Conservation (phyloP, 2,113 vertebrate species). For the Gracilinanus agilis region DNA sequence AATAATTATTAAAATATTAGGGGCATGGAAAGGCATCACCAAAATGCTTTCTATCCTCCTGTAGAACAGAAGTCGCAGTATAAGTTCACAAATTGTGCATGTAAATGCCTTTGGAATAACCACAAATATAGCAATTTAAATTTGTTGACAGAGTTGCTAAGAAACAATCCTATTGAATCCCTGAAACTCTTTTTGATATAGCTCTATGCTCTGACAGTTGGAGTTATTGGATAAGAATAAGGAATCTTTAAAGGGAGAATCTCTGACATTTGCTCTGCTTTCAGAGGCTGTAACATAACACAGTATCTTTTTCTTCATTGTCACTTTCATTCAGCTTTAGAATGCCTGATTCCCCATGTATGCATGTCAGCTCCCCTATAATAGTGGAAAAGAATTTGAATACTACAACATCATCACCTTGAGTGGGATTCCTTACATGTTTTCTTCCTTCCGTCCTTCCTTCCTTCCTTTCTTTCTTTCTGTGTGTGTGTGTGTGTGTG, state of each 20-base stretch:
- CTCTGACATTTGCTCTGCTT: slow-evolving; percentile 82
- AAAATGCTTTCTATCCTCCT: background rate
- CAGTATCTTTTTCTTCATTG: slow-evolving; percentile 78
- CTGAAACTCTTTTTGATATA: slow-evolving; percentile 81
- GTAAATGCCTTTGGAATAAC: slow-evolving; percentile 76
- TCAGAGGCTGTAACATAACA: slow-evolving; percentile 82
- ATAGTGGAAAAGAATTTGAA: slow-evolving; percentile 1
- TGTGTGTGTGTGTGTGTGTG: background rate
- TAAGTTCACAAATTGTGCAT: slow-evolving; percentile 83
- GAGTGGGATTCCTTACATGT: background rate
- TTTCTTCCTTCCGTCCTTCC: too few relatives aligned
- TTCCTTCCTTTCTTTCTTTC: too few relatives aligned
- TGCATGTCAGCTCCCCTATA: slow-evolving; percentile 1
- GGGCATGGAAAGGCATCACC: background rate
- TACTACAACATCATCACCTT: background rate
- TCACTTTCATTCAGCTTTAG: slow-evolving; percentile 72
- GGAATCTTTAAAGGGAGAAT: slow-evolving; percentile 81
- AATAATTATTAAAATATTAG: background rate
- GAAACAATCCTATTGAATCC: slow-evolving; percentile 83
- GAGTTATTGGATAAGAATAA: slow-evolving; percentile 85
- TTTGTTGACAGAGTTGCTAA: slow-evolving; percentile 86
- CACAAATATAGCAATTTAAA: slow-evolving; percentile 79
- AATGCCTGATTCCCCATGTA: background rate
- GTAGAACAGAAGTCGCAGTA: slow-evolving; percentile 76
- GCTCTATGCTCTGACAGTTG: slow-evolving; percentile 76